These are phyloP conservation scores for Mallotus villosus DNA, from an alignment of 2,797 vertebrate genomes.

Conservation along the genomic window DNA sequence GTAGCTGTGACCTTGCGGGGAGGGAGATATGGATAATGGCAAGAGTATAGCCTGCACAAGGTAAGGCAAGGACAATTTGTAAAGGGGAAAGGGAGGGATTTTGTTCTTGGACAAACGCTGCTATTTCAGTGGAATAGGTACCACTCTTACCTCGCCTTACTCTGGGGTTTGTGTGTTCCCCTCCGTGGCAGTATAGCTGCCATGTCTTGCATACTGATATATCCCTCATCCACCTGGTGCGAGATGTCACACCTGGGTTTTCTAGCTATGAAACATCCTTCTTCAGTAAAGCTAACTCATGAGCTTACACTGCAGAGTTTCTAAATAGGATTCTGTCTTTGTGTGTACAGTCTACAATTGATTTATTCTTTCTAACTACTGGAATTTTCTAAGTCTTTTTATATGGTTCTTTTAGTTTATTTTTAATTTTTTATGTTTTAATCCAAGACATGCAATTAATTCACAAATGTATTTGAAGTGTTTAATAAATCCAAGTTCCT, in stretches of 20 bases:
- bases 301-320: not conserved
- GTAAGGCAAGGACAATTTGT: slow-evolving; percentile 21
- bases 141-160: slow-evolving; percentile 6
- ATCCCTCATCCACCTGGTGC: slow-evolving; percentile 21
- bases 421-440: too few species aligned
- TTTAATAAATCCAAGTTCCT: not conserved
- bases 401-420: too few species aligned
- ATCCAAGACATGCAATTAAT: too few species aligned
- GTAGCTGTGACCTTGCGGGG: slow-evolving; percentile 3
- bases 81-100: not conserved
- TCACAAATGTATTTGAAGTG: not conserved
- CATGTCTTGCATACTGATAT: slow-evolving; percentile 45
- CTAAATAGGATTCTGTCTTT: not conserved
- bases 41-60: slow-evolving; percentile 6
- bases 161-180: slow-evolving; percentile 36
- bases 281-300: not conserved
- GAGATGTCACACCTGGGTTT: slow-evolving; percentile 31
- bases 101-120: not conserved
- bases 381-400: too few species aligned
- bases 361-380: too few species aligned
- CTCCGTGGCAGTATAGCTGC: slow-evolving; percentile 33
- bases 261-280: slow-evolving; percentile 12
- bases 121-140: slow-evolving; percentile 21
- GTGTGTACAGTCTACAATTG: not conserved
- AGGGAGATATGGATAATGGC: not conserved